These are phyloP conservation scores for Linhomoeus sp. DNA, from an alignment of 2,888 invertebrate genomes.

Conservation along the genomic window DNA sequence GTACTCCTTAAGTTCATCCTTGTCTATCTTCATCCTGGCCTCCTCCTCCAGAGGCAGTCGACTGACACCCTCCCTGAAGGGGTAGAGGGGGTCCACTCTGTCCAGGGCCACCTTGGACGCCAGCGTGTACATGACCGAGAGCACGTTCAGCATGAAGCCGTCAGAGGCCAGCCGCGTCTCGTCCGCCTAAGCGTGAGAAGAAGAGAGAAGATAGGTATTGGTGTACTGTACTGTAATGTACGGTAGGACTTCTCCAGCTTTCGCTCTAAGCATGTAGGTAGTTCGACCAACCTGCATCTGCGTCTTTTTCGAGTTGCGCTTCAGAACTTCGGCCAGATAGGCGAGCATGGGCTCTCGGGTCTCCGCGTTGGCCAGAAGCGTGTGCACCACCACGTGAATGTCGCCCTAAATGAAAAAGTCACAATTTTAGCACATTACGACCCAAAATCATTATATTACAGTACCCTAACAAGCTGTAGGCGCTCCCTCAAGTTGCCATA, in stretches of 20 bases:
- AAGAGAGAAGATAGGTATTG: no score
- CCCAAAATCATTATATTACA: conserved; percentile 7
- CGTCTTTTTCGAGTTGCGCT: conserved; percentile 61
- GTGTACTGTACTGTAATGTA: no score
- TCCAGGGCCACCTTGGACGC: conserved; percentile 68
- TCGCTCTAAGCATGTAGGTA: not conserved
- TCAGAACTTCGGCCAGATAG: conserved; percentile 55
- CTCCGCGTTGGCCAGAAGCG: conserved; percentile 55
- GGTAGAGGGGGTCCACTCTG: conserved; percentile 66
- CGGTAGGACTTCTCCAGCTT: no score
- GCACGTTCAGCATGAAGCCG: conserved; percentile 81
- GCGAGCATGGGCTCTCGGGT: conserved; percentile 57
- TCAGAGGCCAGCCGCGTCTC: conserved; percentile 69
- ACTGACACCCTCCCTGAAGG: no score
- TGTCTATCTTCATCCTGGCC: no score
- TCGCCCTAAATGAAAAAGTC: conserved; percentile 35
- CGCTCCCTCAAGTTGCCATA: conserved; percentile 53
- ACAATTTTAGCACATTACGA: not conserved
- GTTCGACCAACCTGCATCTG: conserved; percentile 46
- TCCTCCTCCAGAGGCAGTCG: no score
- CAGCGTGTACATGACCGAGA: conserved; percentile 70
- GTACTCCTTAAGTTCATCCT: no score
- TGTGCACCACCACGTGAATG: conserved; percentile 60
- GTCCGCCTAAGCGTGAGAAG: conserved; percentile 50
- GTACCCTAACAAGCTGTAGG: conserved; percentile 51